These are phyloP conservation scores for Odontomachus brunneus DNA, from an alignment of 1,140 invertebrate genomes.

Conservation along the genomic window DNA sequence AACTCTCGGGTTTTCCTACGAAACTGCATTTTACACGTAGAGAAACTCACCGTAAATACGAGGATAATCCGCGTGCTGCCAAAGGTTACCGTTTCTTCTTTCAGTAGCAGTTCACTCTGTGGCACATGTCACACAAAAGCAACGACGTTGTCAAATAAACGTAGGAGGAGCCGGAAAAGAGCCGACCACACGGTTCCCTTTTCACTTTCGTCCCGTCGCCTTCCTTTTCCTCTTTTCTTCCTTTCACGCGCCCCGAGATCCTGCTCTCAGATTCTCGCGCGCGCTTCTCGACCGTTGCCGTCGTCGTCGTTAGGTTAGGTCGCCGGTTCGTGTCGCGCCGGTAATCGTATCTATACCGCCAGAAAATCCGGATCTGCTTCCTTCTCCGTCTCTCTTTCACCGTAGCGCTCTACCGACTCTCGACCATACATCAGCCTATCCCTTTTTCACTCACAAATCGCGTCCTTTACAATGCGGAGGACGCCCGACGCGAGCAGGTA, in stretches of 20 bases:
- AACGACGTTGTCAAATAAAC: slow-evolving; percentile 20
- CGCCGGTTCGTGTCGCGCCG: slow-evolving; percentile 58
- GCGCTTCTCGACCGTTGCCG: slow-evolving; percentile 15
- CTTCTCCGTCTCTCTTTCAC: neutral
- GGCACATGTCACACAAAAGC: slow-evolving; percentile 76
- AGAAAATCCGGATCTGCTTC: slow-evolving; percentile 39
- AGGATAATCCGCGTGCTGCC: slow-evolving; percentile 71
- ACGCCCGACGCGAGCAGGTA: slow-evolving; percentile 27
- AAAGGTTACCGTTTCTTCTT: slow-evolving; percentile 35
- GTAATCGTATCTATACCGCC: slow-evolving; percentile 29
- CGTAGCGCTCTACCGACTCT: neutral
- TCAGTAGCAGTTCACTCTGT: slow-evolving; percentile 46
- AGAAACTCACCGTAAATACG: slow-evolving; percentile 72
- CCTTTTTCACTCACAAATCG: slow-evolving; percentile 28
- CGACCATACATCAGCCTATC: neutral
- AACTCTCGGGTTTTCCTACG: neutral
- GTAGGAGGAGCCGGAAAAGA: slow-evolving; percentile 6
- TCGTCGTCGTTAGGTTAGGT: slow-evolving; percentile 65
- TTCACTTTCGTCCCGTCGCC: slow-evolving; percentile 55
- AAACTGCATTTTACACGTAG: neutral
- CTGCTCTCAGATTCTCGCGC: slow-evolving; percentile 33
- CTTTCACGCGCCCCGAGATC: slow-evolving; percentile 1
- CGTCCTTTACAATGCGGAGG: slow-evolving; percentile 33
- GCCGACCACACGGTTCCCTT: neutral
- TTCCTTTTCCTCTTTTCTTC: neutral